A percentile compares a stretch with the other conserved stretches of the same genome.
Conservation (phyloP, 1,140 invertebrate species). For the Parasteatoda tepidariorum region DNA sequence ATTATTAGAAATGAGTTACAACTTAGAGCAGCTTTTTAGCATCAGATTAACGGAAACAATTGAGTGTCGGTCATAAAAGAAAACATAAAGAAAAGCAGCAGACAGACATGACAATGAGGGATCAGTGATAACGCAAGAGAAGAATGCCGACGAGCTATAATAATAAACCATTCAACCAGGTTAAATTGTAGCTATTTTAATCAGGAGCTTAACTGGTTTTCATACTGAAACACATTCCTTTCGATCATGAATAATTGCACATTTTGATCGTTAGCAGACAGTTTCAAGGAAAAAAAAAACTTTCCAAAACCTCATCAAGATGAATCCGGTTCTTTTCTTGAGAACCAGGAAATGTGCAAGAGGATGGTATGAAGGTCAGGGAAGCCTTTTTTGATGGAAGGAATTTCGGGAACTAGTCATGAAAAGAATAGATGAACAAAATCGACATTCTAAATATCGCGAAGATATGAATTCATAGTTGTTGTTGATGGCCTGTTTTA, state of each 20-base stretch:
- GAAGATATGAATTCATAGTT: not conserved
- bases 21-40: too few relatives aligned
- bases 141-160: too few relatives aligned
- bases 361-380: constrained; percentile 35
- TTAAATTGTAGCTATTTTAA: constrained; percentile 12
- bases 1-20: too few relatives aligned
- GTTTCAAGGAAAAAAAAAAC: not conserved
- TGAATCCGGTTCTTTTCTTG: constrained; percentile 2
- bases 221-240: not conserved
- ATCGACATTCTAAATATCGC: constrained; percentile 15
- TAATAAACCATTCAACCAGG: not conserved
- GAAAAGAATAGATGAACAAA: constrained; percentile 3
- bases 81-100: too few relatives aligned
- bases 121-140: not conserved
- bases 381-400: constrained; percentile 9
- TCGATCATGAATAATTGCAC: constrained; percentile 21
- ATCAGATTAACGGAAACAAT: too few relatives aligned
- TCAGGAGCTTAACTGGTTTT: constrained; percentile 14
- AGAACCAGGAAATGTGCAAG: constrained; percentile 23
- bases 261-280: constrained; percentile 1
- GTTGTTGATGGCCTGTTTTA: not conserved
- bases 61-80: too few relatives aligned
- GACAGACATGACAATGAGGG: not conserved
- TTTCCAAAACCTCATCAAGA: not conserved
- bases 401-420: constrained; percentile 8